Conservation (phyloP, 2,113 vertebrate species). For the Meleagris gallopavo region DNA sequence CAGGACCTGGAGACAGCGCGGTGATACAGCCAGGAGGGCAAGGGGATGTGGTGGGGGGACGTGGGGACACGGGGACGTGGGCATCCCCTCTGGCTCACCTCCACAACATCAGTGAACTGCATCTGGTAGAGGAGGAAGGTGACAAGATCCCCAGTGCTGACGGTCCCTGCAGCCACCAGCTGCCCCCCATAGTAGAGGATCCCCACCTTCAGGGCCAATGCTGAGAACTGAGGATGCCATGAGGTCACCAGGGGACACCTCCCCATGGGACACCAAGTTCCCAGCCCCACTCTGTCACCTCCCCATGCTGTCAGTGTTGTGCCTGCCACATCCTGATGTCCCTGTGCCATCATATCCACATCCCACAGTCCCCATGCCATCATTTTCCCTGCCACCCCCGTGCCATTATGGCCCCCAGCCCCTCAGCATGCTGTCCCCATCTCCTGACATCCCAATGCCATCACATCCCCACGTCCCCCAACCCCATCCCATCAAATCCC, state of each 20-base stretch:
- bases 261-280: background rate
- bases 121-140: slow-evolving; percentile 89
- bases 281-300: background rate
- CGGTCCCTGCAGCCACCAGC: slow-evolving; percentile 79
- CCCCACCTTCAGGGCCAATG: slow-evolving; percentile 84
- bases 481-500: too few species aligned
- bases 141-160: slow-evolving; percentile 87
- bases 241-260: background rate
- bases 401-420: background rate
- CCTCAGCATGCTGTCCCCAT: fast-evolving
- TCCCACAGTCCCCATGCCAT: background rate
- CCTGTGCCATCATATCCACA: fast-evolving
- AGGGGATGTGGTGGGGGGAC: background rate
- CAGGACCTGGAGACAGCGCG: slow-evolving; percentile 71
- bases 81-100: slow-evolving; percentile 70
- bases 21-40: background rate
- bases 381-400: background rate
- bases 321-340: background rate
- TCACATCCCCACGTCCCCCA: too few species aligned
- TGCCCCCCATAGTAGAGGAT: slow-evolving; percentile 86
- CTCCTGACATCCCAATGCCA: background rate
- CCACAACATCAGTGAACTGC: slow-evolving; percentile 81
- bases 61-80: background rate
- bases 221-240: slow-evolving; percentile 76
- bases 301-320: fast-evolving